Conservation (phyloP, 2,888 invertebrate genomes). For the Dascillus cervinus region DNA sequence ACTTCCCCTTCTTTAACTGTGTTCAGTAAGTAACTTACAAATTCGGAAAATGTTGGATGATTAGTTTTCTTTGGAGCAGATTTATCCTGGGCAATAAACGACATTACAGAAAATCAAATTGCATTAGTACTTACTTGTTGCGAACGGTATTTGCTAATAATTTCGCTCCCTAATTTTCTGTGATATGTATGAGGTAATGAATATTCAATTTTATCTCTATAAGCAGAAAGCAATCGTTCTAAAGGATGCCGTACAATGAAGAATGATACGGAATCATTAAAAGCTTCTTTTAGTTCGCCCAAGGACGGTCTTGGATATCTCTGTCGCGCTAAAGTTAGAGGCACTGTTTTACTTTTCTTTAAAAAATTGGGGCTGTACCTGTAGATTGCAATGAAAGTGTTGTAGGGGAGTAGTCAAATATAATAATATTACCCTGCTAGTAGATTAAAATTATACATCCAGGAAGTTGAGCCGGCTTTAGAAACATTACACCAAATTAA, state of each 20-base stretch:
- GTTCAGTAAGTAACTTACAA: slow-evolving; percentile 69
- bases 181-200: slow-evolving; percentile 77
- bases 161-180: slow-evolving; percentile 69
- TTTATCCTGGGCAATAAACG: slow-evolving; percentile 24
- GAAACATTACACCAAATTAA: slow-evolving; percentile 80
- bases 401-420: slow-evolving; percentile 30
- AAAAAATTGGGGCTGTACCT: slow-evolving; percentile 68
- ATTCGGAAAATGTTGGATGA: slow-evolving; percentile 76
- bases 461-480: slow-evolving; percentile 81
- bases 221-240: slow-evolving; percentile 72
- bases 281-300: slow-evolving; percentile 61
- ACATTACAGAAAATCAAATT: too few species aligned
- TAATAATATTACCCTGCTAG: slow-evolving; percentile 66
- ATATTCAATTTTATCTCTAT: slow-evolving; percentile 77
- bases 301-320: slow-evolving; percentile 71
- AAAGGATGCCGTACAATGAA: slow-evolving; percentile 76
- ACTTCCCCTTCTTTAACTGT: slow-evolving; percentile 55
- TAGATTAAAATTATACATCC: slow-evolving; percentile 87
- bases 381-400: slow-evolving; percentile 7
- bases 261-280: slow-evolving; percentile 71
- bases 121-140: slow-evolving; percentile 46
- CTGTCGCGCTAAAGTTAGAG: slow-evolving; percentile 68
- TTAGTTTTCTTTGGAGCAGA: slow-evolving; percentile 32
- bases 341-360: slow-evolving; percentile 69
- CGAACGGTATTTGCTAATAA: slow-evolving; percentile 64